Percentiles rank a stretch among this genome's conserved stretches.
These are phyloP conservation scores for Holacanthus passer DNA, from an alignment of 2,113 vertebrate species.

Conservation along the genomic window DNA sequence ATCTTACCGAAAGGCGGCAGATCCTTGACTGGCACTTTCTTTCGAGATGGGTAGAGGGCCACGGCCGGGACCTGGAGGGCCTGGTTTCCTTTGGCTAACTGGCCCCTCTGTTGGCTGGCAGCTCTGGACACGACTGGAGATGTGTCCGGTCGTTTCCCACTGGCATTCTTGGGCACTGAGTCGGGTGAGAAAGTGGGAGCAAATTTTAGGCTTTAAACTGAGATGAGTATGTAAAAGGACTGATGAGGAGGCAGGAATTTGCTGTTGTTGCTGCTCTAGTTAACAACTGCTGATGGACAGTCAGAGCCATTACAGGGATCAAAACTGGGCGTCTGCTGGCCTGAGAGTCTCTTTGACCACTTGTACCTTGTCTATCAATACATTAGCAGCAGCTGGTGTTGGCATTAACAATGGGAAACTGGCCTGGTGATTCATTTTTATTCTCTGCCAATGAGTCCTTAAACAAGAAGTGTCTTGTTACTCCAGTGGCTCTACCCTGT, in stretches of 20 bases:
- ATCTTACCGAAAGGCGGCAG: conserved; percentile 95
- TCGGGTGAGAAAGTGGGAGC: background rate
- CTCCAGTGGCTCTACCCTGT: conserved; percentile 6
- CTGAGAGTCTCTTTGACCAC: background rate
- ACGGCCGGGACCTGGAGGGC: conserved; percentile 94
- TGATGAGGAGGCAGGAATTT: background rate
- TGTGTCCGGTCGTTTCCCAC: conserved; percentile 92
- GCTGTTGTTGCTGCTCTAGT: background rate
- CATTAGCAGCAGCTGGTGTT: conserved; percentile 9
- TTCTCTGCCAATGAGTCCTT: conserved; percentile 16
- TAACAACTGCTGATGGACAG: background rate
- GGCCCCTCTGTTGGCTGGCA: conserved; percentile 89
- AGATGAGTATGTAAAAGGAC: background rate
- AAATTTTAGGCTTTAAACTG: background rate
- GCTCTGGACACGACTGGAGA: conserved; percentile 94
- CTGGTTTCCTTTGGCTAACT: conserved; percentile 88
- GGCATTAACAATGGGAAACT: conserved; percentile 31
- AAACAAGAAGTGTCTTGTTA: conserved; percentile 8
- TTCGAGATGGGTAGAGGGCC: conserved; percentile 93
- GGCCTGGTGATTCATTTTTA: background rate
- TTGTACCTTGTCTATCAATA: background rate
- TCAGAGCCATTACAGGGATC: background rate
- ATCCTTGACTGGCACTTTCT: conserved; percentile 97
- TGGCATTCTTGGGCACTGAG: conserved; percentile 93
- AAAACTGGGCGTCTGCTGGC: background rate